Percentiles rank a stretch among this genome's conserved stretches.
These are phyloP conservation scores for Craseonycteris thonglongyai DNA, from an alignment of 2,113 vertebrate genomes.

Conservation along the genomic window DNA sequence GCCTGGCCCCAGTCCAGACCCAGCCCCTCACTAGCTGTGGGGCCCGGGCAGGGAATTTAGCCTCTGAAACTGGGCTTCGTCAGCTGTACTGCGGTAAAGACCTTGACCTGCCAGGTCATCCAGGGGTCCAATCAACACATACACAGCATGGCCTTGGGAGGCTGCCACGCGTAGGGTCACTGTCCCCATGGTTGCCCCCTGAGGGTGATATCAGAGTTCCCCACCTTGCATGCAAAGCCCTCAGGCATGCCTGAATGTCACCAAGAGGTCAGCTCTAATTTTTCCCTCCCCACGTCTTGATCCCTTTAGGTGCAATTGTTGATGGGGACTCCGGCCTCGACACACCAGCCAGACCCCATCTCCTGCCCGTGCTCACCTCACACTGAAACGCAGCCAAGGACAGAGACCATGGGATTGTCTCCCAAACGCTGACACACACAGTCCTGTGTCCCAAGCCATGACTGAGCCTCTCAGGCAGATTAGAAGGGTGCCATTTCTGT, in stretches of 20 bases:
- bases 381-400: background rate
- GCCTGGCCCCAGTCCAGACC: background rate
- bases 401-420: background rate
- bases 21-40: background rate
- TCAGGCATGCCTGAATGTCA: background rate
- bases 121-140: background rate
- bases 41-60: background rate
- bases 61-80: background rate
- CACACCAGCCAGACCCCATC: background rate
- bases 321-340: accelerated
- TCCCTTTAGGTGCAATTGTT: too few relatives aligned
- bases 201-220: background rate
- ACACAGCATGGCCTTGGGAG: accelerated
- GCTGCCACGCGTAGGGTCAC: too few relatives aligned
- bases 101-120: background rate
- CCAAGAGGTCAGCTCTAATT: background rate
- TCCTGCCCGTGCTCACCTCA: background rate
- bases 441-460: background rate
- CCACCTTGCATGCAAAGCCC: background rate
- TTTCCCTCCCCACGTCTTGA: background rate
- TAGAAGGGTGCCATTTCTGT: background rate
- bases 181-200: background rate
- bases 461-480: background rate
- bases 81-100: too few relatives aligned
- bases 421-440: background rate